Evolutionary conservation across 2,888 invertebrate species (phyloP).

Genomic region (Rotaria sp.): DNA sequence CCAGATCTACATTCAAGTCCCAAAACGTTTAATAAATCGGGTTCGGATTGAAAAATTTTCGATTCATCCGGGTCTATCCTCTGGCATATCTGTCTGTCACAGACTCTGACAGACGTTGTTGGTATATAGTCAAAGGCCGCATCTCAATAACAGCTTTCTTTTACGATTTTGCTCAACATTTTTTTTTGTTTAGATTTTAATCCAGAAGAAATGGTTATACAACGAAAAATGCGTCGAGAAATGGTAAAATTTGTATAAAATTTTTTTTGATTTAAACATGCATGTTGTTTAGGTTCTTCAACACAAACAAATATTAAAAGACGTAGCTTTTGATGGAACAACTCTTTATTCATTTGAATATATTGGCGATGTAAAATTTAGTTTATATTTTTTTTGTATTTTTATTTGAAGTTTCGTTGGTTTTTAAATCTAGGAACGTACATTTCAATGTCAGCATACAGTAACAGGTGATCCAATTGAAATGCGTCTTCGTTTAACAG

Average conservation of each 20-base stretch:
- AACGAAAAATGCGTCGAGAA: slow-evolving; percentile 27
- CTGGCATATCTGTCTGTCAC: too few relatives aligned
- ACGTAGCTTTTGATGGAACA: slow-evolving; percentile 35
- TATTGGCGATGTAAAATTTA: slow-evolving; percentile 21
- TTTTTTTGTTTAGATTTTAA: not conserved
- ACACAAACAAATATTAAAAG: slow-evolving; percentile 32
- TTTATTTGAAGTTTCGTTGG: not conserved
- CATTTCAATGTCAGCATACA: slow-evolving; percentile 21
- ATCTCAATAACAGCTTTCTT: too few relatives aligned
- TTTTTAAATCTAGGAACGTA: not conserved
- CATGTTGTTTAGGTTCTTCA: slow-evolving; percentile 27
- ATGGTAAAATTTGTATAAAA: not conserved
- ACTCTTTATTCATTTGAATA: slow-evolving; percentile 33
- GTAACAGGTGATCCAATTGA: not conserved
- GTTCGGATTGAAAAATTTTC: too few relatives aligned
- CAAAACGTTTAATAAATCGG: too few relatives aligned
- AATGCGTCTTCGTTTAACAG: not conserved
- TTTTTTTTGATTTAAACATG: not conserved
- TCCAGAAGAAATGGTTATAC: not conserved
- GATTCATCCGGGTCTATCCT: too few relatives aligned
- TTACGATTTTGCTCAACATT: too few relatives aligned
- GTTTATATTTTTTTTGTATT: too few relatives aligned
- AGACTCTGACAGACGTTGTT: too few relatives aligned
- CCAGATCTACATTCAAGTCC: too few relatives aligned
- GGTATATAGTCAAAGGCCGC: too few relatives aligned